Conservation (phyloP, 2,888 invertebrate genomes). For the Spilarctia lutea region DNA sequence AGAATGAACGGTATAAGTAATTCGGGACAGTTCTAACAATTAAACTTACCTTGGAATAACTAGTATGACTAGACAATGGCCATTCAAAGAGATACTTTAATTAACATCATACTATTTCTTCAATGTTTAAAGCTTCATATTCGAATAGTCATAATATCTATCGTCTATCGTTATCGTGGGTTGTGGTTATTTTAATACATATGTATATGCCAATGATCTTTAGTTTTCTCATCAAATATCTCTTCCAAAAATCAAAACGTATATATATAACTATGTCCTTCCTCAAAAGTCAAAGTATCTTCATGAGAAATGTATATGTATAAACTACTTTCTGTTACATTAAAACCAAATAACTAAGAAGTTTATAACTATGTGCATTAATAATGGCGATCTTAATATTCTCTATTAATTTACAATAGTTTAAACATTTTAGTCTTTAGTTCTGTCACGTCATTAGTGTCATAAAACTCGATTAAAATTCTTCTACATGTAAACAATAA, state of each 20-base stretch:
- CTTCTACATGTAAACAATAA: neutral
- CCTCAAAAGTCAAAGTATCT: too few relatives aligned
- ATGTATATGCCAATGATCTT: neutral
- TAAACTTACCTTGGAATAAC: neutral
- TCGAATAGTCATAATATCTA: neutral
- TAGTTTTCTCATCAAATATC: too few relatives aligned
- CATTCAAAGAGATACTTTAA: neutral
- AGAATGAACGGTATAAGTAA: neutral
- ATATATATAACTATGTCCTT: too few relatives aligned
- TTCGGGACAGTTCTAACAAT: neutral
- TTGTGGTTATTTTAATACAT: neutral
- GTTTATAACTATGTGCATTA: neutral
- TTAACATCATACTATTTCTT: neutral
- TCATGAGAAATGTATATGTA: too few relatives aligned
- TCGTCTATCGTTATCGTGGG: neutral
- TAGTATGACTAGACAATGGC: neutral
- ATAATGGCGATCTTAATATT: neutral
- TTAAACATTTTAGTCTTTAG: neutral
- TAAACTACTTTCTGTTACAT: neutral
- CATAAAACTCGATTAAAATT: neutral
- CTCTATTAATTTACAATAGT: neutral
- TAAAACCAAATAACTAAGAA: neutral
- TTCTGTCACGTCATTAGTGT: neutral
- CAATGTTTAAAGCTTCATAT: neutral
- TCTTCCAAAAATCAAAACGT: too few relatives aligned